Percentiles rank a stretch among this genome's conserved stretches.
Conservation (phyloP, 2,113 vertebrate species). For the Nyctibius bracteatus region DNA sequence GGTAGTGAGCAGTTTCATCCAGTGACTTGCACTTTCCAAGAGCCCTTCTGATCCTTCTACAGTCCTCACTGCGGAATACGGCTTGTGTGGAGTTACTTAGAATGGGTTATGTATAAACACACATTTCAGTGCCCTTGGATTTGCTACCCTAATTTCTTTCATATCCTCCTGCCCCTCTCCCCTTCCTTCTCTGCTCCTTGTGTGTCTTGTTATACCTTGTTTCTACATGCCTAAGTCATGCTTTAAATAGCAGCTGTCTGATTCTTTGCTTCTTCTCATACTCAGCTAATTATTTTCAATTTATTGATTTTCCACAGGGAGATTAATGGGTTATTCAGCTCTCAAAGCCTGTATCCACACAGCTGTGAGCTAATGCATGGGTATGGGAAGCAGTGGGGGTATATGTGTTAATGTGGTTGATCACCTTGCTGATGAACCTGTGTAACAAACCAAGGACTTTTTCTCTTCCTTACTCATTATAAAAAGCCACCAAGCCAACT, state of each 20-base stretch:
- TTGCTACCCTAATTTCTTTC: neutral
- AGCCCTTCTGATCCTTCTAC: neutral
- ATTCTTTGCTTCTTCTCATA: slow-evolving; percentile 47
- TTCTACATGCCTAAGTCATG: slow-evolving; percentile 39
- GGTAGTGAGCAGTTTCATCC: neutral
- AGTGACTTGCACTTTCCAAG: neutral
- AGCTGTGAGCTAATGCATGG: slow-evolving; percentile 42
- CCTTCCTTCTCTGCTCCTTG: neutral
- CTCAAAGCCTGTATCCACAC: slow-evolving; percentile 32
- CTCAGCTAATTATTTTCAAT: slow-evolving; percentile 70
- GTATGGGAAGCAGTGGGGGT: neutral
- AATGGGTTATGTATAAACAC: neutral
- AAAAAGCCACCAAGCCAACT: slow-evolving; percentile 5
- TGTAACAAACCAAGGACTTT: neutral
- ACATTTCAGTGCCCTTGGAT: neutral
- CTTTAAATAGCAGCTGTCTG: slow-evolving; percentile 43
- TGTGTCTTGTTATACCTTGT: slow-evolving; percentile 25
- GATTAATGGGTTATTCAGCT: slow-evolving; percentile 65
- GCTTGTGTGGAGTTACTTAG: neutral
- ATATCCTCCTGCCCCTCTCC: neutral
- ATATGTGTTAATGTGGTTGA: neutral
- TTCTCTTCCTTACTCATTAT: neutral
- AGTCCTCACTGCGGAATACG: neutral
- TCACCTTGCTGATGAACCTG: slow-evolving; percentile 38
- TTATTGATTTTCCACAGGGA: slow-evolving; percentile 65